Conservation (phyloP, 1,140 invertebrate genomes). For the Bombus pascuorum region DNA sequence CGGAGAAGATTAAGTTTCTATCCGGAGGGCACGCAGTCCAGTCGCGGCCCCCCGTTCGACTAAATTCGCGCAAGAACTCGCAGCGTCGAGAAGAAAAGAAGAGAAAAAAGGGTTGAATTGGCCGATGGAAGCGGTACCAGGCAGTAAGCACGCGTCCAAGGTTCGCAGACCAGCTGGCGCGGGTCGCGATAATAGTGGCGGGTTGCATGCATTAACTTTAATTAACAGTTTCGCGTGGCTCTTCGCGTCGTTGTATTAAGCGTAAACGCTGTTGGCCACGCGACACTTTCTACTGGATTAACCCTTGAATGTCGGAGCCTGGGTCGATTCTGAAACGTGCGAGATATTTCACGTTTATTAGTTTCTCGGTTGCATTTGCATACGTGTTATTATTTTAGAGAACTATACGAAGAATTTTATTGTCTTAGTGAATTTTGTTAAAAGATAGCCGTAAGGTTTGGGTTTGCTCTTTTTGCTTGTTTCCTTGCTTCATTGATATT, state of each 20-base stretch:
- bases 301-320: neutral
- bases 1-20: slow-evolving; percentile 33
- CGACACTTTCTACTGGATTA: slow-evolving; percentile 38
- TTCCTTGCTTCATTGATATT: too few species aligned
- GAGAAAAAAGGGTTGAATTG: neutral
- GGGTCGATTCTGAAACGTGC: too few species aligned
- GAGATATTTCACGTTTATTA: neutral
- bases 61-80: slow-evolving; percentile 27
- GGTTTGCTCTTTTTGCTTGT: too few species aligned
- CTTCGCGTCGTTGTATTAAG: slow-evolving; percentile 60
- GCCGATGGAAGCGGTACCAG: slow-evolving; percentile 21
- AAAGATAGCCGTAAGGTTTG: neutral
- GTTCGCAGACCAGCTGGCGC: slow-evolving; percentile 66
- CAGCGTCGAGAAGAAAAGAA: neutral
- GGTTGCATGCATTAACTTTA: slow-evolving; percentile 71
- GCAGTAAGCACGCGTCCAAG: slow-evolving; percentile 36
- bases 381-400: too few species aligned
- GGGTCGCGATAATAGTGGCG: slow-evolving; percentile 54
- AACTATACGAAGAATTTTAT: neutral
- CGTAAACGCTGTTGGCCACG: neutral
- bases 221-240: slow-evolving; percentile 70
- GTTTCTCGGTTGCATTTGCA: neutral
- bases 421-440: neutral
- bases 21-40: neutral
- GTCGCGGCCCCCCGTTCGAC: neutral